Base-by-base conservation (phyloP, 2,797 vertebrate species). In the Sebastes goodei region DNA sequence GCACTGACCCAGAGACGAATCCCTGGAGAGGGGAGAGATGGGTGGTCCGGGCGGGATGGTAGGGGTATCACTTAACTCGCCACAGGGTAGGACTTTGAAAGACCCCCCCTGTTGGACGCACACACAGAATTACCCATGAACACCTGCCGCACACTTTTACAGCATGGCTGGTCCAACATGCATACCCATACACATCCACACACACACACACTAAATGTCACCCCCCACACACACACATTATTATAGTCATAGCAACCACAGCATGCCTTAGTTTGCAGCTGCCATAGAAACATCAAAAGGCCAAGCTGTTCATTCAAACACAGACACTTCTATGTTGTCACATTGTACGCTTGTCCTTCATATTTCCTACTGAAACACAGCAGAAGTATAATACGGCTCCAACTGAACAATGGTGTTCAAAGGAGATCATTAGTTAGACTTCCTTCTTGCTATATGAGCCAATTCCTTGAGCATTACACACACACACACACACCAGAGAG, bases 261-360 rank as follows among this genome's bases (percentile, higher is more conserved):
- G 73, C 86, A 93, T 93, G 84, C 86, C 85, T 90, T 85, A 75
- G 77, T 81, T 89, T 88, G 74, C 80, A 89, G 94, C 93, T 95
- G 91, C 93, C 90, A 94, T 92, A 91, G 92, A 94, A 92, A 95
- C 94, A 87, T 87, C 69, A 81, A 89, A 88, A 92, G 92, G 79
- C 85, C 86, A 65, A 63, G 35, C 20, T 38, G 33, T 81, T 86
- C 79, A 73, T 75, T 88, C 70, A 78, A 69, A 61, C 52, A 71
- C 64, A 80, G 35, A 49, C 38, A 64, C 49, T 49, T 64, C 49
- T 57, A 59, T 76, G 72, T 30, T 53, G 63, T 74, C 55, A 35
- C 4, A 14, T 56, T 63, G 12, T 77, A 29, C 5, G 1, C 25
- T 80, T 23, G 29, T 74, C 78, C 83, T 83, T 88, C 75, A 74